phyloP scores from a whole-genome alignment of 2,113 vertebrate species.

The Marmota monax region DNA sequence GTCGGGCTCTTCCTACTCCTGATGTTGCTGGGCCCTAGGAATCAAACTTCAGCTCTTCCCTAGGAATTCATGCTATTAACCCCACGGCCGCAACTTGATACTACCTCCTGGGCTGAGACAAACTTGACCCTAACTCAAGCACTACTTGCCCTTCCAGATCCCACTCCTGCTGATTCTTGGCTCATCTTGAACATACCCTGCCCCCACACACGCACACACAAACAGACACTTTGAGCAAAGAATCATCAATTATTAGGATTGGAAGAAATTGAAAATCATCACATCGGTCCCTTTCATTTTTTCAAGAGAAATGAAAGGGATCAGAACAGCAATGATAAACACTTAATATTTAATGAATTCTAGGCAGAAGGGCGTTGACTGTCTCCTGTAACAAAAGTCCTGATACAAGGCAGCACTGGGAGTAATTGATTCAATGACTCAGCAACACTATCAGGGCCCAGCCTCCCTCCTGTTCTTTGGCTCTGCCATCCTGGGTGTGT shows the following conservation, averaged over 20 bases:
- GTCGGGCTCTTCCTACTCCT: background rate
- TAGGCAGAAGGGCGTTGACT: background rate
- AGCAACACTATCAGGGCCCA: background rate
- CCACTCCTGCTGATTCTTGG: background rate
- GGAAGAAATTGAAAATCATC: background rate
- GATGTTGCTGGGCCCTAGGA: background rate
- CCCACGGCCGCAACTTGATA: too few relatives aligned
- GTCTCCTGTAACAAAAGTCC: background rate
- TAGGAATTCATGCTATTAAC: background rate
- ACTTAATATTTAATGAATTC: background rate
- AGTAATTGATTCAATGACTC: background rate
- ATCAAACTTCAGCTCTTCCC: background rate
- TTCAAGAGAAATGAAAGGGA: background rate
- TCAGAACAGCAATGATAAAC: background rate
- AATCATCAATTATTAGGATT: background rate
- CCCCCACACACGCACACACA: background rate
- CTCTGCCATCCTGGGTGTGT: accelerated
- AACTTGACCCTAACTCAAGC: background rate
- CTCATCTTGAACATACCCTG: background rate
- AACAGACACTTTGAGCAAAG: background rate
- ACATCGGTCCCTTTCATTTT: background rate
- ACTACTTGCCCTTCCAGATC: background rate
- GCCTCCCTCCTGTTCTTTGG: background rate
- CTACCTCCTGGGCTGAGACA: background rate
- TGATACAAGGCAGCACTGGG: background rate